Base-by-base conservation (phyloP, 2,888 invertebrate genomes). In the Heliconius hortense region DNA sequence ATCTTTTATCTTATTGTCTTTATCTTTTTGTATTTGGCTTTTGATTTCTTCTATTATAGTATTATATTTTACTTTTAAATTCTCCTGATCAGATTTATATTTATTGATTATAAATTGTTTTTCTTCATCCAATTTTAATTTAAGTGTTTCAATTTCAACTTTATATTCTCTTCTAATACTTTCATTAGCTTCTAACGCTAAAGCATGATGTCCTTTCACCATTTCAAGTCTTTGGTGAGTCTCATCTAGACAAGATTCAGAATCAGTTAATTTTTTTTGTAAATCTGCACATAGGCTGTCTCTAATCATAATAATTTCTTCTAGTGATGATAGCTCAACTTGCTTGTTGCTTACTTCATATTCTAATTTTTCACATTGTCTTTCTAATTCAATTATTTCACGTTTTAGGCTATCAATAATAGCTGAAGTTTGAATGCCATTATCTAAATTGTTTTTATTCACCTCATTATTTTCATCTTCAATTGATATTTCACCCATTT, bases 101-200 rank as follows among this genome's bases (percentile, higher is more conserved):
- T 90, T 92, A 74, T 79, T 87, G 24, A 90, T 82, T 10, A 93
- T 88, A 59, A 81, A 74, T 80, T 89, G 90, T 81, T 94, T 92
- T 85, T 94, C 94, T 81, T 94, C 94, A 76, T 94, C 94, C 73
- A 91, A 82, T 86, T 93, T 94, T 7, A 81, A 71, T 85, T 92
- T 94, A 2, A 94, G 82, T 60, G 88, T 85, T 86, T 94, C 94
- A 56, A 94, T 81, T 81, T 94, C 94, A 24, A 84, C 86, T 85
- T 92, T 94, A 78, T 94, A 94, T 82, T 94, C 94, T 60, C 92
- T 86, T 79, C 94, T 85, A 73, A 94, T 94, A 78, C 94, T 94
- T 81, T 94, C 94, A 84, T 94, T 94, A 7, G 94, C 94, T 82
- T 94, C 93, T 77, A 94, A 78, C 43, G 94, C 94, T 77, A 94